Conservation (phyloP, 2,797 vertebrate species). For the Linurgus olivaceus region DNA sequence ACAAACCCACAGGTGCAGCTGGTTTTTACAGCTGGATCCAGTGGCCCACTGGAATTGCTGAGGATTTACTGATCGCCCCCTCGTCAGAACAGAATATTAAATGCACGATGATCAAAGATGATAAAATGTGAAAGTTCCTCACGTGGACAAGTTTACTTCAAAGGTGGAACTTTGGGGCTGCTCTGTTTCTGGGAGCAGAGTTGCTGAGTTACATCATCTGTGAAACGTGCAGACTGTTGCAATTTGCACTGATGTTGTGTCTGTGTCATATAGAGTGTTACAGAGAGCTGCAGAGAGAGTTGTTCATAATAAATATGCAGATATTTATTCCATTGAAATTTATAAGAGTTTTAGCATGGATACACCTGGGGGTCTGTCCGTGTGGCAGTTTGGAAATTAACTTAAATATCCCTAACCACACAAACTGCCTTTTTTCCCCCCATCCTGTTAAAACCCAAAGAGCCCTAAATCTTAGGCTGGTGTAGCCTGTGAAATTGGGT, state of each 20-base stretch:
- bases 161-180: not conserved
- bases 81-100: not conserved
- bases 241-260: not conserved
- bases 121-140: not conserved
- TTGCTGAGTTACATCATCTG: not conserved
- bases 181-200: not conserved
- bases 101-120: not conserved
- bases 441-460: not conserved
- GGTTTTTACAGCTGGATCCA: not conserved
- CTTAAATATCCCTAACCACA: not conserved
- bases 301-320: not conserved
- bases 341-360: not conserved
- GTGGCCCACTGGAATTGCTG: not conserved
- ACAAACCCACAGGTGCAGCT: not conserved
- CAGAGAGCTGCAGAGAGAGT: not conserved
- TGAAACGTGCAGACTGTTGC: not conserved
- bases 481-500: not conserved
- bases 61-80: not conserved
- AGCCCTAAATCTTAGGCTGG: not conserved
- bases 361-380: not conserved
- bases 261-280: not conserved
- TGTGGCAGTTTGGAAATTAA: not conserved
- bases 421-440: not conserved
- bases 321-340: not conserved
- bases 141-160: not conserved